Evolutionary conservation across 2,113 vertebrate species (phyloP).

Genomic region (Perca flavescens): DNA sequence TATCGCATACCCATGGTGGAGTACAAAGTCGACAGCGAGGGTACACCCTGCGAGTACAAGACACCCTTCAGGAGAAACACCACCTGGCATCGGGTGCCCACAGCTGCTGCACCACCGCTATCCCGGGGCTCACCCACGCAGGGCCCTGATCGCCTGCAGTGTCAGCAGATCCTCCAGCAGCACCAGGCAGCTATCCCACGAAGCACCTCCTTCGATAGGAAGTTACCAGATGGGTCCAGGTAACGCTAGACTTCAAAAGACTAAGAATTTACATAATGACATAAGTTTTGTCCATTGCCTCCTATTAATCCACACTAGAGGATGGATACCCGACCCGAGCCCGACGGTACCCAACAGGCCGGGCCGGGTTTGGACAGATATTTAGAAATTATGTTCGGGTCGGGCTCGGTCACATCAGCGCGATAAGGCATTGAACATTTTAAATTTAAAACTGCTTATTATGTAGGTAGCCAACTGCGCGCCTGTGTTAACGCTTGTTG

Average conservation of each 20-base stretch:
- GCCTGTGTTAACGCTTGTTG: no score
- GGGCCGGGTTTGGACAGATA: no score
- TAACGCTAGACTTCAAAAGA: slow-evolving; percentile 59
- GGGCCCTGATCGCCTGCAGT: slow-evolving; percentile 90
- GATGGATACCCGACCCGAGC: no score
- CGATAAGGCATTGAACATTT: no score
- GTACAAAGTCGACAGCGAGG: slow-evolving; percentile 98
- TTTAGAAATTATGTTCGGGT: no score
- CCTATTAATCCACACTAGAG: no score
- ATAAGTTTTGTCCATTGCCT: background rate
- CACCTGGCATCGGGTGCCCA: slow-evolving; percentile 95
- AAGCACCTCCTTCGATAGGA: slow-evolving; percentile 96
- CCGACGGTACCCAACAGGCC: no score
- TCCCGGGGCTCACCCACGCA: slow-evolving; percentile 92
- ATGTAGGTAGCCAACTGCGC: no score
- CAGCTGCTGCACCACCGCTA: slow-evolving; percentile 87
- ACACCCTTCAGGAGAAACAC: slow-evolving; percentile 97
- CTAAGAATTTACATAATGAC: background rate
- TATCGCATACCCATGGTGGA: slow-evolving; percentile 98
- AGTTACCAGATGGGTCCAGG: slow-evolving; percentile 94
- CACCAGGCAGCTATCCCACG: slow-evolving; percentile 91
- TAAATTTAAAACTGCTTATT: no score
- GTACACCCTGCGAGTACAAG: slow-evolving; percentile 97
- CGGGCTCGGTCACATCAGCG: no score
- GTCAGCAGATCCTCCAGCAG: slow-evolving; percentile 93